Conservation (phyloP, 2,113 vertebrate species). For the Acanthochromis polyacanthus region DNA sequence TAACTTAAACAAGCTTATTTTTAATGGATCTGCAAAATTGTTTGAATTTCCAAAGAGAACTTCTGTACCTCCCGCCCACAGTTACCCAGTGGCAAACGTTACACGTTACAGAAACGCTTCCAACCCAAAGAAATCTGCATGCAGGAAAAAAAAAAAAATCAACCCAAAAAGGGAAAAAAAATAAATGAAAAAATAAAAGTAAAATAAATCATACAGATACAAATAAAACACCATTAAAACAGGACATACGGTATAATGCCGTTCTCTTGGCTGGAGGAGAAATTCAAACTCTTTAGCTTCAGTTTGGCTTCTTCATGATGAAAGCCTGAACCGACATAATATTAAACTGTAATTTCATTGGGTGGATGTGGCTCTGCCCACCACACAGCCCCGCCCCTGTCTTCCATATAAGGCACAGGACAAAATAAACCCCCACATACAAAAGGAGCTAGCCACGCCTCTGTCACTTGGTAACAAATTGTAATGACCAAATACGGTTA, state of each 20-base stretch:
- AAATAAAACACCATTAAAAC: constrained; percentile 76
- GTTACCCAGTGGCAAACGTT: constrained; percentile 81
- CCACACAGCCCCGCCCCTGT: constrained; percentile 86
- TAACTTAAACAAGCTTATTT: constrained; percentile 89
- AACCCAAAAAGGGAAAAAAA: constrained; percentile 46
- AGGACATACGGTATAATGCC: constrained; percentile 76
- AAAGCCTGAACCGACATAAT: constrained; percentile 62
- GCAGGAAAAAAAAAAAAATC: constrained; percentile 70
- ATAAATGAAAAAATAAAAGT: constrained; percentile 44
- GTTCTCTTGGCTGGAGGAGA: constrained; percentile 84
- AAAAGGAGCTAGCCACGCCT: constrained; percentile 86
- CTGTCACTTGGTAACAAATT: constrained; percentile 87
- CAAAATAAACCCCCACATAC: constrained; percentile 93
- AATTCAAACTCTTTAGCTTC: constrained; percentile 82
- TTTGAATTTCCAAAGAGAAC: constrained; percentile 87
- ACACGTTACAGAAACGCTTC: constrained; percentile 81
- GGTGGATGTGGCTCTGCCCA: constrained; percentile 79
- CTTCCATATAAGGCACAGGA: constrained; percentile 98
- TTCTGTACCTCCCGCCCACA: constrained; percentile 79
- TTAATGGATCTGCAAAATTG: constrained; percentile 90
- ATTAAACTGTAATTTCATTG: constrained; percentile 81
- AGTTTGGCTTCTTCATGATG: constrained; percentile 45
- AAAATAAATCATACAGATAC: constrained; percentile 77
- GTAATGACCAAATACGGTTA: constrained; percentile 86
- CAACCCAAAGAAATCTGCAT: constrained; percentile 85